Base-by-base conservation (phyloP, 2,888 invertebrate genomes). In the Homarus gammarus region DNA sequence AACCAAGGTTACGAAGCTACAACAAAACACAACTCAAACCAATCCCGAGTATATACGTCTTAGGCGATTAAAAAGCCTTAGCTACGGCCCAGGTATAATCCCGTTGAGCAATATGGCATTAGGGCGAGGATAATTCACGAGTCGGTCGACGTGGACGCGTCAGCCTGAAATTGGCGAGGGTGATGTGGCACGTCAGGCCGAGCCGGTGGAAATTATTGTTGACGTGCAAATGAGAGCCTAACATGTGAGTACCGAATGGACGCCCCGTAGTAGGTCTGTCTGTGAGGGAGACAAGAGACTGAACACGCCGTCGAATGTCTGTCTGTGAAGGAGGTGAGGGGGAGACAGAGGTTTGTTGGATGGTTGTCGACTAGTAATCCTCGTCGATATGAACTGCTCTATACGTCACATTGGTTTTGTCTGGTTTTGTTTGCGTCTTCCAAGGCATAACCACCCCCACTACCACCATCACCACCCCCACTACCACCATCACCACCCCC, bases 191-290 rank as follows among this genome's bases (percentile, higher is more conserved):
- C 81, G 81, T 64, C 81, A 68, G 56, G 61, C 61, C 40, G 64
- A 36, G 40, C 27, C 40, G 40, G 61, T 61, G 40, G 40, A 33
- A 40, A 64, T 64, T 64, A 81, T 64, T 44, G 68, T n/a, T 64
- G 64, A 81, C 64, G 81, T 81, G 38, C 81, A 40, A 40, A 68
- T 81, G 64, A 64, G 40, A 40, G 68, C 64, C 64, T 61, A 68
- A 64, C 68, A 40, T 81, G 61, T 81, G 40, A 81, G 61, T 81
- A 81, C 68, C 40, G 38, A 38, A 81, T 81, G 61, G n/a, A 64
- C 27, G 31, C 61, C 81, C 40, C 40, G 81, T 68, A 27, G 40
- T 64, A 61, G 44, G 64, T 10, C 40, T n/a, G 64, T 33, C 40
- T 61, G 49, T 22, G 40, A 61, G 61, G 40, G 51, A 12, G 33